Evolutionary conservation across 2,797 vertebrate species (phyloP), one percentile per base, ranked within the genome.

Genomic region (Manis crassicaudata): DNA sequence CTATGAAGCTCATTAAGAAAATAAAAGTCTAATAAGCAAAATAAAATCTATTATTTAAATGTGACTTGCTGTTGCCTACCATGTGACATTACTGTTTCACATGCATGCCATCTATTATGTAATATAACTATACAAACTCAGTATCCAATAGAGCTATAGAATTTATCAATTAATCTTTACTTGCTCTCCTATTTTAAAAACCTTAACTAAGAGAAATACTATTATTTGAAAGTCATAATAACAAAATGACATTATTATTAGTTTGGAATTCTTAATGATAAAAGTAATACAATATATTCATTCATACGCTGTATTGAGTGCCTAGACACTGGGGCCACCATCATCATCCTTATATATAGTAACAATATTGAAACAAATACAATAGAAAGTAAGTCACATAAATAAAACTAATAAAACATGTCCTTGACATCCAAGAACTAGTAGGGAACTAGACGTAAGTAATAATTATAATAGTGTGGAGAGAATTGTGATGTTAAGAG

Each of bases 1-100:
- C n/a, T 70, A 25, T 5, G 43, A 87, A 40, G 43, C 67, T 73
- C 40, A 75, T 9, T 5, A 35, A 58, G 11, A 68, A 94, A 87
- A 86, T 82, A 63, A 40, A 94, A 73, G 32, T 89, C 43, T 76
- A 94, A 65, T 68, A 85, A 83, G 63, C 43, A 83, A 88, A 77
- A 72, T 10, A 90, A 89, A 85, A 54, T 91, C 43, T 72, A 35
- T 76, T 84, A 92, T 58, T 96, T 85, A 56, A 94, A 72, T 37
- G 29, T 60, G 11, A 80, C 21, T 63, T 88, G 16, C 23, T 62
- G 63, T 56, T 23, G 70, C 3, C 25, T 60, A 94, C 32, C 35
- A 60, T 7, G 65, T 63, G 50, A 58, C 70, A n/a, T 32, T 75
- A 37, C 12, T 90, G 62, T 84, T 93, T 97, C 23, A 84, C 32